Conservation (phyloP, 2,888 invertebrate species). For the Aplocera efformata region DNA sequence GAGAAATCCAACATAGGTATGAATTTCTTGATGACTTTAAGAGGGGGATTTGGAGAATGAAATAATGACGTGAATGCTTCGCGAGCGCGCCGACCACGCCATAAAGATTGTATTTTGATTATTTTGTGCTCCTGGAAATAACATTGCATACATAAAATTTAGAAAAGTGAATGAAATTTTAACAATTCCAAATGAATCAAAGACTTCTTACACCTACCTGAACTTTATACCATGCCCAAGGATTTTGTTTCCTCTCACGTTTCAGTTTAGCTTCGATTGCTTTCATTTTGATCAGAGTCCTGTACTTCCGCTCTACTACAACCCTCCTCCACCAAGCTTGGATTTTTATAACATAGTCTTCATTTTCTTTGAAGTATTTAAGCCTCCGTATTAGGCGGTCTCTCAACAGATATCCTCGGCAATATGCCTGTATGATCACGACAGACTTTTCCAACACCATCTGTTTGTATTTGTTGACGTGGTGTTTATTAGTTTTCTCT, state of each 20-base stretch:
- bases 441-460: conserved; percentile 65
- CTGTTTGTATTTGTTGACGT: conserved; percentile 63
- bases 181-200: neutral
- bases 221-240: conserved; percentile 73
- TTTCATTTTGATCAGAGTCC: conserved; percentile 65
- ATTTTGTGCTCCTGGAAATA: conserved; percentile 73
- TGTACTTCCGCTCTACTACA: conserved; percentile 64
- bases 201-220: conserved; percentile 51
- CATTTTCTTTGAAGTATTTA: conserved; percentile 61
- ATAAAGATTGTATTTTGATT: conserved; percentile 84
- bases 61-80: conserved; percentile 82
- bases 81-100: conserved; percentile 83
- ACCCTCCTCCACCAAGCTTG: conserved; percentile 84
- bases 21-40: conserved; percentile 83
- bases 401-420: conserved; percentile 81
- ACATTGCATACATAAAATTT: conserved; percentile 25
- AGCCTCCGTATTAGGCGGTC: conserved; percentile 62
- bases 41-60: conserved; percentile 78
- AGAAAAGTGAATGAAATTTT: neutral
- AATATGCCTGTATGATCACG: conserved; percentile 79
- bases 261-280: conserved; percentile 60
- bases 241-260: conserved; percentile 58
- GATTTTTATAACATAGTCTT: conserved; percentile 65
- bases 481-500: conserved; percentile 68
- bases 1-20: conserved; percentile 85